Evolutionary conservation across 2,888 invertebrate species (phyloP), one percentile per base, ranked within the genome.

Genomic region (Campaea margaritaria): DNA sequence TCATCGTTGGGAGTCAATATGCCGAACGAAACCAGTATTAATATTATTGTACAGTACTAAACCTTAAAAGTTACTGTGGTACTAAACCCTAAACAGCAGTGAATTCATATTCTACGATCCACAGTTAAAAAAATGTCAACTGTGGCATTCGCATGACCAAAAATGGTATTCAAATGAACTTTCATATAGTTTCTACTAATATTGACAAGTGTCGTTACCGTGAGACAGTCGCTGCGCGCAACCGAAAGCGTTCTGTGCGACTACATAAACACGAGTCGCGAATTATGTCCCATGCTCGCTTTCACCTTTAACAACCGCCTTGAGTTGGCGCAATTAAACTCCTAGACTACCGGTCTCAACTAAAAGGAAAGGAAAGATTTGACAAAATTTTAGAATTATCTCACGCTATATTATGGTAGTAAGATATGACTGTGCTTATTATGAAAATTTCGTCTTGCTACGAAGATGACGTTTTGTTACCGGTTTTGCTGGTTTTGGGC

Each of bases 281-380:
- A 75, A 80, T 79, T 76, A 79, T 78, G 66, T 72, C 67, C 21
- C 67, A 74, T 78, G 69, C 70, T 75, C 66, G 78, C 87, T 86
- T 86, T 86, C 87, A 80, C 86, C 81, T 82, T 80, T 78, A 68
- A 74, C 74, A 64, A 66, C 70, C 64, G 76, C 72, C 70, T 75
- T 72, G 59, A 69, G 55, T 69, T 61, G 70, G 53, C 64, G 66
- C 74, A 78, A 82, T 81, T 79, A 74, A 79, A 76, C 70, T 69
- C 75, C 71, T 66, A 69, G 65, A 64, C 71, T 70, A 68, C 67
- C 64, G 68, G 70, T 74, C 60, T 56, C 64, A 56, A 55, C 58
- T 51, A 56, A 66, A 67, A 71, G 68, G 66, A 74, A 79, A 78
- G 63, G 64, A 75, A 73, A 76, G 65, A 72, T 74, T 78, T 73